Evolutionary conservation across 2,797 vertebrate genomes (phyloP).

Genomic region (Pangasius krempfi): DNA sequence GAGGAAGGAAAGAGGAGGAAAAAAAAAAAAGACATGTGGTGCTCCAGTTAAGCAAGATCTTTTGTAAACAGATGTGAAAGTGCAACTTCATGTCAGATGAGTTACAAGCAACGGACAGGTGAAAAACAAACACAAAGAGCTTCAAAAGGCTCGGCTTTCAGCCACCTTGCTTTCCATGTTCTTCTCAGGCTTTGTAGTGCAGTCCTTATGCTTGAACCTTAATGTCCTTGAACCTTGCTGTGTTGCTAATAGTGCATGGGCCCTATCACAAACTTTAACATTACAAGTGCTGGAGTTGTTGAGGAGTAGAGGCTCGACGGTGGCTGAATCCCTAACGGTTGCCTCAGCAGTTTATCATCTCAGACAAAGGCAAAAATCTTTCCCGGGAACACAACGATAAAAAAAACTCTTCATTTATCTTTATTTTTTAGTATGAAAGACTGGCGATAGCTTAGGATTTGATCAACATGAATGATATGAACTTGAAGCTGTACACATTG

Average conservation of each 20-base stretch:
- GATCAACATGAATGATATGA: not conserved
- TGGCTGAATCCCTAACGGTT: not conserved
- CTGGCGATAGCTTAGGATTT: not conserved
- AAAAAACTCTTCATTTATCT: not conserved
- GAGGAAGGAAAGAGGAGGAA: fast-evolving
- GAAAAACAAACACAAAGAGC: constrained; percentile 10
- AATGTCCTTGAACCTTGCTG: not conserved
- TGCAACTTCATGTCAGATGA: not conserved
- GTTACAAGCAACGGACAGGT: not conserved
- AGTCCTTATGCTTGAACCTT: not conserved
- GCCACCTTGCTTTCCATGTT: not conserved
- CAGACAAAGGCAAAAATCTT: not conserved
- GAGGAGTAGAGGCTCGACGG: no score
- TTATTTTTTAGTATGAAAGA: not conserved
- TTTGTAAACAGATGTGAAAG: constrained; percentile 9
- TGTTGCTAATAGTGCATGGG: not conserved
- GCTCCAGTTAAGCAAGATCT: not conserved
- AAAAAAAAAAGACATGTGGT: not conserved
- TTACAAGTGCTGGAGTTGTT: not conserved
- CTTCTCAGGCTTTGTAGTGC: not conserved
- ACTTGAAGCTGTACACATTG: not conserved
- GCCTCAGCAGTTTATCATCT: not conserved
- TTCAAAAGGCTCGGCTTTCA: not conserved
- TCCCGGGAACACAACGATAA: not conserved
- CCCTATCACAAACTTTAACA: no score